Evolutionary conservation across 2,888 invertebrate species (phyloP), one percentile per base, ranked within the genome.

Genomic region (Abrostola triplasia): DNA sequence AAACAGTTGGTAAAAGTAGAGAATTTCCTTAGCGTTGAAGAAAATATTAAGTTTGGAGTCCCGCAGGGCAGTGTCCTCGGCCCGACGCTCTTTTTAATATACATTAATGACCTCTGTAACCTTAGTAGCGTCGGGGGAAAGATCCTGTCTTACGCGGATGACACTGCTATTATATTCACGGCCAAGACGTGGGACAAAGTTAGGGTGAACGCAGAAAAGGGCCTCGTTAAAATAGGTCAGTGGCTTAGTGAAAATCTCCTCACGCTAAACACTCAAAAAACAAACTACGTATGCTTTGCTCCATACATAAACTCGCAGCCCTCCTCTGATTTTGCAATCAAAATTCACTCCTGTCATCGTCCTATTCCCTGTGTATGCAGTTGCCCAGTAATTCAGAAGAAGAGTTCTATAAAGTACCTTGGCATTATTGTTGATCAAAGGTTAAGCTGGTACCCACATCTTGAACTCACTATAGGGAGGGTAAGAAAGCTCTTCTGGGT

Each of bases 41-140:
- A 51, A 38, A 51, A 38, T 9, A 38, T 51, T 10, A 51, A 12
- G 1, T 58, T 47, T 44, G 64, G 68, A 5, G 64, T 67, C 36
- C 64, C 64, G 7, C 68, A 61, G 48, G 68, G 64, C 36, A 68
- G 64, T 49, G 53, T 68, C 54, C 41, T 68, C 5, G 68, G 64
- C 8, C 64, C 64, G 7, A 68, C 59, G 36, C 53, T 68, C 11
- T 68, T n/a, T n/a, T n/a, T n/a, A n/a, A n/a, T n/a, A n/a, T n/a
- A n/a, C n/a, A n/a, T n/a, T n/a, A n/a, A n/a, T 68, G 24, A 47
- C 2, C 58, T 66, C 5, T 51, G 53, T 50, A 48, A 57, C 12
- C 11, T 63, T 7, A 47, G 47, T 36, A n/a, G 47, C 10, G 13
- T 11, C 6, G 48, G 48, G 6, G 37, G 40, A 6, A 57, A 47